These are phyloP conservation scores for Antechinus stuartii DNA, from an alignment of 2,113 vertebrate species.

Conservation along the genomic window DNA sequence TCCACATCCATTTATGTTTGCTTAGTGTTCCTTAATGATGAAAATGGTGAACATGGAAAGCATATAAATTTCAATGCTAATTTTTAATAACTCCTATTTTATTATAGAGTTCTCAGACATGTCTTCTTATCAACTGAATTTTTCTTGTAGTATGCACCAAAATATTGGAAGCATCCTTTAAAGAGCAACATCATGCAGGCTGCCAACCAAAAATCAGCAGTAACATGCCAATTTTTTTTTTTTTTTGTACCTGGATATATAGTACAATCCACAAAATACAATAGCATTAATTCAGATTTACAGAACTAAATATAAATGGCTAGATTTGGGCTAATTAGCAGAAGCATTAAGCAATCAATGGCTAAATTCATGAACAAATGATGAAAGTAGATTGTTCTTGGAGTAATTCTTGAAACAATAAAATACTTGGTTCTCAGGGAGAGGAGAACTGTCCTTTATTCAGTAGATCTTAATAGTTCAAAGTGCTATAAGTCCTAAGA, in stretches of 20 bases:
- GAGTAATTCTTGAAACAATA: slow-evolving; percentile 88
- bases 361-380: slow-evolving; percentile 84
- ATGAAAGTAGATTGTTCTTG: slow-evolving; percentile 77
- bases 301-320: slow-evolving; percentile 85
- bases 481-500: slow-evolving; percentile 87
- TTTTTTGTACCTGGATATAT: slow-evolving; percentile 83
- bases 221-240: slow-evolving; percentile 82
- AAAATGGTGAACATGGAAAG: slow-evolving; percentile 71
- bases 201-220: slow-evolving; percentile 82
- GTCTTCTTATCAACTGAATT: slow-evolving; percentile 75
- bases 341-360: slow-evolving; percentile 85
- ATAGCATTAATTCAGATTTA: slow-evolving; percentile 86
- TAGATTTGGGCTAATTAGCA: slow-evolving; percentile 84
- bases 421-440: slow-evolving; percentile 84
- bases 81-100: slow-evolving; percentile 75
- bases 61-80: slow-evolving; percentile 66
- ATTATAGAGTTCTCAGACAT: slow-evolving; percentile 66
- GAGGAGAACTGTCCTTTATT: slow-evolving; percentile 86
- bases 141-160: slow-evolving; percentile 81
- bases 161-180: slow-evolving; percentile 76
- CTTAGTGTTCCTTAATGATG: slow-evolving; percentile 65
- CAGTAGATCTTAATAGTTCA: slow-evolving; percentile 88
- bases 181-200: slow-evolving; percentile 84
- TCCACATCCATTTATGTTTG: slow-evolving; percentile 73
- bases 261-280: slow-evolving; percentile 86